These are phyloP conservation scores for Microvelia longipes DNA, from an alignment of 1,140 invertebrate genomes.

Conservation along the genomic window DNA sequence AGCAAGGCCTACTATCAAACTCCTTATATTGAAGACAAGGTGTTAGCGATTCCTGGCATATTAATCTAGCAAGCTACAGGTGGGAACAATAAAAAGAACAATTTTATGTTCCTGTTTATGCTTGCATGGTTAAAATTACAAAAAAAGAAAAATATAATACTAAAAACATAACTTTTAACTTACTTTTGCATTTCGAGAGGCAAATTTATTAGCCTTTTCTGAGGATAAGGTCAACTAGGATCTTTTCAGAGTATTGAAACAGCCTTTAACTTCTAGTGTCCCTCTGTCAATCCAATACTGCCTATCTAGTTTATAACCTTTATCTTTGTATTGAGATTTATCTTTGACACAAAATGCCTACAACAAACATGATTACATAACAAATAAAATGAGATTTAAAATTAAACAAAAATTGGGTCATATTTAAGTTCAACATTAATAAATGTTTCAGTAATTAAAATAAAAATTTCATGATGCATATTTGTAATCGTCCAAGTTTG, in stretches of 20 bases:
- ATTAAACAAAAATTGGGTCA: neutral
- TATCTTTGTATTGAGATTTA: constrained; percentile 39
- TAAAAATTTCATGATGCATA: neutral
- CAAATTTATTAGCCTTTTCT: constrained; percentile 47
- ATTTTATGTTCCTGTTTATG: too few relatives aligned
- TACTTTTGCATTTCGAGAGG: constrained; percentile 50
- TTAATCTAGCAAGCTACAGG: too few relatives aligned
- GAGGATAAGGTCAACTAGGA: constrained; percentile 34
- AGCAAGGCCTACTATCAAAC: too few relatives aligned
- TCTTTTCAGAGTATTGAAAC: constrained; percentile 41
- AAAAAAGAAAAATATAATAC: too few relatives aligned
- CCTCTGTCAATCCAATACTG: constrained; percentile 57
- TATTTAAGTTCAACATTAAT: neutral
- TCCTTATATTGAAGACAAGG: too few relatives aligned
- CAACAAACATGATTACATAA: constrained; percentile 19
- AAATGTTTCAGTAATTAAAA: neutral
- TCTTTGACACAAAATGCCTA: constrained; percentile 35
- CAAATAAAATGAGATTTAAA: constrained; percentile 1
- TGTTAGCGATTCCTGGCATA: too few relatives aligned
- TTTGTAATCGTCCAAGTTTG: neutral
- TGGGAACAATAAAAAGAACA: too few relatives aligned
- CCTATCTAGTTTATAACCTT: constrained; percentile 43
- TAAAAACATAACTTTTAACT: too few relatives aligned
- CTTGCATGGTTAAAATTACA: too few relatives aligned
- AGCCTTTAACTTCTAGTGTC: constrained; percentile 50